Percentiles rank a stretch among this genome's conserved stretches.
These are phyloP conservation scores for Pipistrellus pipistrellus DNA, from an alignment of 2,797 vertebrate genomes.

Conservation along the genomic window DNA sequence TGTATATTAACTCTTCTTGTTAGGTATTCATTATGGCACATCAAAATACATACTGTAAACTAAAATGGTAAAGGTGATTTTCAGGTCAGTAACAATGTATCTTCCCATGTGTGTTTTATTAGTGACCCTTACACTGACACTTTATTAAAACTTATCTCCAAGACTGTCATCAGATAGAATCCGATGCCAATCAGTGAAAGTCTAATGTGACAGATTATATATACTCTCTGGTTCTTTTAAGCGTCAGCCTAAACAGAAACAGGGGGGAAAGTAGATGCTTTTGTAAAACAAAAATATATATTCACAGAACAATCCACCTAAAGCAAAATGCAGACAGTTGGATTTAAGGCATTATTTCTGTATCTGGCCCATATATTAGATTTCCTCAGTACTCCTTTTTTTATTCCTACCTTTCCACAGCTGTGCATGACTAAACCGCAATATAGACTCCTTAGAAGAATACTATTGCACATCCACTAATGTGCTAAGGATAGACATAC, in stretches of 20 bases:
- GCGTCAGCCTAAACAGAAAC: constrained; percentile 22
- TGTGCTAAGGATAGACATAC: not conserved
- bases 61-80: constrained; percentile 52
- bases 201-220: constrained; percentile 42
- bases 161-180: constrained; percentile 55
- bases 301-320: constrained; percentile 54
- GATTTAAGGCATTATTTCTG: constrained; percentile 36
- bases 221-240: constrained; percentile 60
- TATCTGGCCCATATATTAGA: not conserved
- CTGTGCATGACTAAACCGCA: constrained; percentile 45
- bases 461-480: not conserved
- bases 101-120: constrained; percentile 33
- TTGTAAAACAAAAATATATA: constrained; percentile 28
- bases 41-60: constrained; percentile 8
- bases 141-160: constrained; percentile 68
- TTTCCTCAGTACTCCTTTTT: constrained; percentile 45
- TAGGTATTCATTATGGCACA: not conserved
- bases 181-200: constrained; percentile 62
- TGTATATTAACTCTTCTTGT: constrained; percentile 42
- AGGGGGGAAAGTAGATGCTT: constrained; percentile 6
- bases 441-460: not conserved
- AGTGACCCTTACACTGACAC: constrained; percentile 45
- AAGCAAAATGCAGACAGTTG: constrained; percentile 53
- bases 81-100: constrained; percentile 38
- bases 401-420: constrained; percentile 22